These are phyloP conservation scores for Cnemophilus loriae DNA, from an alignment of 2,113 vertebrate genomes.

Conservation along the genomic window DNA sequence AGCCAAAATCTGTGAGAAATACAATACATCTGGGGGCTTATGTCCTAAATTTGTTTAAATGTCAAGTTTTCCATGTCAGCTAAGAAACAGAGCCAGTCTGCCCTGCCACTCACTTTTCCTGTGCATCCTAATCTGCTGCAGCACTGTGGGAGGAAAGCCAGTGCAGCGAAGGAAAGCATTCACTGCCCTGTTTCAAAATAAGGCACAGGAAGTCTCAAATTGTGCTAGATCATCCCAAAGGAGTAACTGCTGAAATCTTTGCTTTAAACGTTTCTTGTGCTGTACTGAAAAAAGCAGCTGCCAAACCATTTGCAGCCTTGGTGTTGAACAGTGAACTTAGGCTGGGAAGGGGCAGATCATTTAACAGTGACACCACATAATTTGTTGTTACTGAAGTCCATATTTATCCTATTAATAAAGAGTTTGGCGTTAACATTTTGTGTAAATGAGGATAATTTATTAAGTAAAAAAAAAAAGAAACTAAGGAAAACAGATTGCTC, in stretches of 20 bases:
- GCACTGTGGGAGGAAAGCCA: neutral
- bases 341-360: slow-evolving; percentile 6
- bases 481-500: slow-evolving; percentile 41
- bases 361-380: neutral
- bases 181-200: neutral
- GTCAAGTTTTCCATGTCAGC: neutral
- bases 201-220: neutral
- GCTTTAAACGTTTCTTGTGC: neutral
- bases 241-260: neutral
- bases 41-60: neutral
- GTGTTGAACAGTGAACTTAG: neutral
- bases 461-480: slow-evolving; percentile 36
- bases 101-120: neutral
- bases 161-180: fast-evolving
- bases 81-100: neutral
- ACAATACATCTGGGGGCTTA: neutral
- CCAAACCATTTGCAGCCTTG: neutral
- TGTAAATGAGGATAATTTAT: slow-evolving; percentile 52
- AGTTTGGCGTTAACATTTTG: slow-evolving; percentile 20
- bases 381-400: slow-evolving; percentile 38
- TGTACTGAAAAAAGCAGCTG: neutral
- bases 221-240: neutral
- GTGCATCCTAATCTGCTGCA: neutral
- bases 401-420: slow-evolving; percentile 60
- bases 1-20: neutral